Conservation (phyloP, 2,888 invertebrate genomes). For the Thera obeliscata region DNA sequence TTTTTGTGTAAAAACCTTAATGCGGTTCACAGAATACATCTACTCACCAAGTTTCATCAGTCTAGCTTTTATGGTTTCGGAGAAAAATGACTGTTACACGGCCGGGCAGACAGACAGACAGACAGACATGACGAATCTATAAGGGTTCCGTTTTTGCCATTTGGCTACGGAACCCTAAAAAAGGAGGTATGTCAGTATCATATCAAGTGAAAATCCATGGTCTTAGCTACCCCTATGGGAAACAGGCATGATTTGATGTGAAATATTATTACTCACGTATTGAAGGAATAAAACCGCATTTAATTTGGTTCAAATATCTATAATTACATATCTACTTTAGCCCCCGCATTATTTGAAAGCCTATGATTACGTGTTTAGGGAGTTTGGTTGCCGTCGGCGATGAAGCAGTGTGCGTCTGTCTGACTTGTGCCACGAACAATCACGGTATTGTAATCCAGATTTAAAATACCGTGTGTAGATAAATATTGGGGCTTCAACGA, state of each 20-base stretch:
- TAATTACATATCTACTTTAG: slow-evolving; percentile 46
- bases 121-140: too few species aligned
- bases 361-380: slow-evolving; percentile 63
- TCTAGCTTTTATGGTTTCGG: too few species aligned
- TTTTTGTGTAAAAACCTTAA: too few species aligned
- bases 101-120: too few species aligned
- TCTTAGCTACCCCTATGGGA: too few species aligned
- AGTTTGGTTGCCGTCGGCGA: slow-evolving; percentile 46
- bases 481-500: not conserved
- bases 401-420: slow-evolving; percentile 30
- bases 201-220: too few species aligned
- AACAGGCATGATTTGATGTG: not conserved
- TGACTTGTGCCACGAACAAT: slow-evolving; percentile 39
- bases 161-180: too few species aligned
- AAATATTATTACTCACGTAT: slow-evolving; percentile 7
- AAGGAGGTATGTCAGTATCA: too few species aligned
- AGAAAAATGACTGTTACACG: too few species aligned
- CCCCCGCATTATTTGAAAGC: slow-evolving; percentile 52
- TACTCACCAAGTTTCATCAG: too few species aligned
- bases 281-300: slow-evolving; percentile 37
- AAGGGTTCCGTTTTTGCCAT: too few species aligned
- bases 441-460: slow-evolving; percentile 41
- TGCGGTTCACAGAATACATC: too few species aligned
- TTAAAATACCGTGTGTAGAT: slow-evolving; percentile 41
- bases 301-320: slow-evolving; percentile 51